Percentiles rank a stretch among this genome's conserved stretches.
phyloP scores from a whole-genome alignment of 2,888 invertebrate species.

The Lithophane semibrunnea region DNA sequence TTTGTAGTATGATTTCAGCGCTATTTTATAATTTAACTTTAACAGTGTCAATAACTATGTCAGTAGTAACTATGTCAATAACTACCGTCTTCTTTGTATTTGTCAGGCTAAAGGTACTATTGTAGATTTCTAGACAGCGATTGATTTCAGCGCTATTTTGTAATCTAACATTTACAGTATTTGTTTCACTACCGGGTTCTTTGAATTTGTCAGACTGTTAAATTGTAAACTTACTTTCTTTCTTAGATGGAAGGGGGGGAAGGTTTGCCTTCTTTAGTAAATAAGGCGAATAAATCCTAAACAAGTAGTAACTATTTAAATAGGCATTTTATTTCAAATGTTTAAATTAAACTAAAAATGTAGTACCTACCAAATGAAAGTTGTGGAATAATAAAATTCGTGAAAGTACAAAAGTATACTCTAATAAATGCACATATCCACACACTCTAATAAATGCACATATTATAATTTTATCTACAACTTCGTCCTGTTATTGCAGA shows the following conservation, averaged over 20 bases:
- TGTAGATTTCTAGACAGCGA: conserved; percentile 8
- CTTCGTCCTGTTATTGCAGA: background rate
- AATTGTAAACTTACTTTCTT: conserved; percentile 2
- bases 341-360: no score
- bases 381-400: no score
- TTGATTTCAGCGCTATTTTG: conserved; percentile 6
- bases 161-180: background rate
- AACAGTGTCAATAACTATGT: no score
- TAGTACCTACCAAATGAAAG: background rate
- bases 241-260: background rate
- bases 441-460: no score
- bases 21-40: conserved; percentile 2
- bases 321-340: background rate
- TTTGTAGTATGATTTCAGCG: conserved; percentile 11
- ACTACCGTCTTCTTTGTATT: background rate
- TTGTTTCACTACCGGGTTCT: conserved; percentile 5
- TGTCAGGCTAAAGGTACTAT: background rate
- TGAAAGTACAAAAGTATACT: no score
- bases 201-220: conserved; percentile 5
- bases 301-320: background rate
- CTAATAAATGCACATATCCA: no score
- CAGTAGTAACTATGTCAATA: conserved; percentile 6
- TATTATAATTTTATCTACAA: background rate
- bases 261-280: background rate
- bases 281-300: background rate